phyloP scores from a whole-genome alignment of 2,113 vertebrate species.

The Nothocercus julius region DNA sequence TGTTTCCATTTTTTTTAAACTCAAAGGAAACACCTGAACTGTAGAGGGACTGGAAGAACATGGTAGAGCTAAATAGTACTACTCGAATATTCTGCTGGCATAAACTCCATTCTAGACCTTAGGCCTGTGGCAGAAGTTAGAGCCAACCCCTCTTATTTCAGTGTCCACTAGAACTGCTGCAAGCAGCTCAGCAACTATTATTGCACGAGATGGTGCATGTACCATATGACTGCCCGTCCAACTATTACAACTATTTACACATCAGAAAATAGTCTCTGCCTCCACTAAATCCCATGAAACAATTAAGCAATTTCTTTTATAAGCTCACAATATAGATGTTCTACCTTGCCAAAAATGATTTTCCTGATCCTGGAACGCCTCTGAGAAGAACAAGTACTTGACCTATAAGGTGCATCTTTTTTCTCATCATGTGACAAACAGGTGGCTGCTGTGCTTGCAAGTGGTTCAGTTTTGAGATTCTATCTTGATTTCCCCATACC shows the following conservation, averaged over 20 bases:
- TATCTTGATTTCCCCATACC: conserved; percentile 77
- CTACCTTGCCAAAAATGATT: conserved; percentile 93
- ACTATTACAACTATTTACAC: background rate
- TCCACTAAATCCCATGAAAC: background rate
- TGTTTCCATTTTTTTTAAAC: background rate
- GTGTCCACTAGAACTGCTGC: background rate
- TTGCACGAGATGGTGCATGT: background rate
- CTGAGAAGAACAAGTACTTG: conserved; percentile 91
- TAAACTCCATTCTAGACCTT: background rate
- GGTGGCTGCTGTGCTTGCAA: conserved; percentile 54
- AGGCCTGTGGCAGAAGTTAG: background rate
- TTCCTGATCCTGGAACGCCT: conserved; percentile 95
- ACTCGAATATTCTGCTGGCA: background rate
- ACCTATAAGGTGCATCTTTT: conserved; percentile 81
- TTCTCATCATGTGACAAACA: conserved; percentile 72
- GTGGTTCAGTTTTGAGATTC: conserved; percentile 61
- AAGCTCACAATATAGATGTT: conserved; percentile 55
- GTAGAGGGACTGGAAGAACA: background rate
- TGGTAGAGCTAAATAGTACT: background rate
- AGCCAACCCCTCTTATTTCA: background rate
- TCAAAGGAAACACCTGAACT: background rate
- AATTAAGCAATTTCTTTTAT: background rate
- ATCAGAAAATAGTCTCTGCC: background rate
- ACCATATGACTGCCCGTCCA: background rate
- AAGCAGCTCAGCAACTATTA: background rate